phyloP scores from a whole-genome alignment of 2,113 vertebrate species.

The Galemys pyrenaicus region DNA sequence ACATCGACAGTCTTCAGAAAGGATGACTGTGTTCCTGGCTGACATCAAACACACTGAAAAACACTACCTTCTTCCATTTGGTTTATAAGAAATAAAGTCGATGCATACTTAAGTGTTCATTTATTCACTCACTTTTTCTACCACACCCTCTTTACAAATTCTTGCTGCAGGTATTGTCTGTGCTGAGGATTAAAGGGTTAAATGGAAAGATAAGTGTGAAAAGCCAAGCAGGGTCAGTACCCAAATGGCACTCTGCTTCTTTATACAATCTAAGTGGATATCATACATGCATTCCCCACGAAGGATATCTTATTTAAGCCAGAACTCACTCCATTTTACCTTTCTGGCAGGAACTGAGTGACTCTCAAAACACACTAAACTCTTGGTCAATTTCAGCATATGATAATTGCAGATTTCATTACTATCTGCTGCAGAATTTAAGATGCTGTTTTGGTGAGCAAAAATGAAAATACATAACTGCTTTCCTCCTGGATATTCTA shows the following conservation, averaged over 20 bases:
- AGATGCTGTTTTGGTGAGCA: background rate
- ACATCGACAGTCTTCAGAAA: background rate
- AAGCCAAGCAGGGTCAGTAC: background rate
- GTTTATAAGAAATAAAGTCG: background rate
- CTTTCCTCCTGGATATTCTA: background rate
- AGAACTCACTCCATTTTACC: background rate
- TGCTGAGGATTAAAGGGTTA: background rate
- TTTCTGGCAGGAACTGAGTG: background rate
- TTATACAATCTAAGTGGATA: background rate
- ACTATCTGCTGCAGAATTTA: background rate
- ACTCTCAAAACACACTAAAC: background rate
- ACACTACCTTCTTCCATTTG: background rate
- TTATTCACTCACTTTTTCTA: background rate
- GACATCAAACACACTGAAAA: accelerated
- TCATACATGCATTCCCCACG: background rate
- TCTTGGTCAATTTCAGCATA: background rate
- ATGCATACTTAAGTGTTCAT: background rate
- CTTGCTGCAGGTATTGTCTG: background rate
- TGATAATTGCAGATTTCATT: background rate
- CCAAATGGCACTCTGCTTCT: background rate
- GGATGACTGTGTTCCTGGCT: background rate
- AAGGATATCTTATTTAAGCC: background rate
- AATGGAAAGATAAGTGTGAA: background rate
- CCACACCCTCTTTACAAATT: background rate
- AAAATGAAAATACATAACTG: background rate